These are phyloP conservation scores for Myiozetetes cayanensis DNA, from an alignment of 2,113 vertebrate genomes.

Conservation along the genomic window DNA sequence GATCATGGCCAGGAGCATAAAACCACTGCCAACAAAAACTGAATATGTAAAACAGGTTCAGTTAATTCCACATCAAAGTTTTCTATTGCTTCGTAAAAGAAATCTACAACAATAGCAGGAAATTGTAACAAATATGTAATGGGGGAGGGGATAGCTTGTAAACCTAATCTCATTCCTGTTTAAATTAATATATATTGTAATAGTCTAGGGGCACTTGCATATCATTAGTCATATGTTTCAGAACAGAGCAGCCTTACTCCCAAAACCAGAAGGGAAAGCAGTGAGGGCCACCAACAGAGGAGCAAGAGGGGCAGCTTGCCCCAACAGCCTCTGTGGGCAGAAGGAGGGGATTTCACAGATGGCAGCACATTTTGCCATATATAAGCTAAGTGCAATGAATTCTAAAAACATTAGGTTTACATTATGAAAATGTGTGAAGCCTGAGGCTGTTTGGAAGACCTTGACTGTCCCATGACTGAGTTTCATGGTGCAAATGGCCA, in stretches of 20 bases:
- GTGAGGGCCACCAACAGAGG: not conserved
- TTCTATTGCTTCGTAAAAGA: not conserved
- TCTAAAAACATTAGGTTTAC: not conserved
- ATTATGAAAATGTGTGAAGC: not conserved
- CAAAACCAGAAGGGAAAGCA: not conserved
- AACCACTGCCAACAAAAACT: constrained; percentile 45
- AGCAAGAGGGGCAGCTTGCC: not conserved
- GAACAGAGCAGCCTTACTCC: not conserved
- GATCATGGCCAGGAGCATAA: constrained; percentile 38
- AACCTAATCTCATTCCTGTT: constrained; percentile 34
- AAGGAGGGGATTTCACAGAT: not conserved
- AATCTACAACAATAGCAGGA: constrained; percentile 58
- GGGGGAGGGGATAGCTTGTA: not conserved
- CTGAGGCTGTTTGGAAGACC: not conserved
- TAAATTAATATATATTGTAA: constrained; percentile 18
- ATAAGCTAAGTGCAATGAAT: not conserved
- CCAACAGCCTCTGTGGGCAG: not conserved
- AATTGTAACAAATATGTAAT: constrained; percentile 47
- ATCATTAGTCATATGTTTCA: not conserved
- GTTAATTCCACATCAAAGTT: constrained; percentile 53
- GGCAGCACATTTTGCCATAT: not conserved
- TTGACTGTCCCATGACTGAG: not conserved
- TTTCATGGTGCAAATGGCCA: not conserved
- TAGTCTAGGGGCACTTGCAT: not conserved
- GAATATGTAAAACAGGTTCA: constrained; percentile 53